A percentile compares a stretch with the other conserved stretches of the same genome.
Conservation (phyloP, 2,797 vertebrate genomes). For the Muscicapa striata region DNA sequence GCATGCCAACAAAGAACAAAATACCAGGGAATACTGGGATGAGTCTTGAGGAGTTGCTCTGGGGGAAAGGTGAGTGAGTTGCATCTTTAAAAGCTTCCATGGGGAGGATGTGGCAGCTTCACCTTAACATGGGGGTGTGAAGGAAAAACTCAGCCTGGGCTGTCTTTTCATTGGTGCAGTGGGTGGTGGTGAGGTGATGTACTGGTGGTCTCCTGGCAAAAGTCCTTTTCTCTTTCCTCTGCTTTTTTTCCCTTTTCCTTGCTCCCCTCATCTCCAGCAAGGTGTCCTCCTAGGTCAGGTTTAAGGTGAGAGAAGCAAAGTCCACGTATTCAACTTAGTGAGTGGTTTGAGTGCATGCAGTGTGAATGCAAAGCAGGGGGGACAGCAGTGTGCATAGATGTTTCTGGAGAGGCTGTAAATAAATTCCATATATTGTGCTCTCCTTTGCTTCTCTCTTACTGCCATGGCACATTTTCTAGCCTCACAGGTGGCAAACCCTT, state of each 20-base stretch:
- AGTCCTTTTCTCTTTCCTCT: not conserved
- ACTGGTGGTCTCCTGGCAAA: not conserved
- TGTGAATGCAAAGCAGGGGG: not conserved
- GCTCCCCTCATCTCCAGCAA: not conserved
- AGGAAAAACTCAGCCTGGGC: not conserved
- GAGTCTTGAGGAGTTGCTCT: not conserved
- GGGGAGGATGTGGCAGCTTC: not conserved
- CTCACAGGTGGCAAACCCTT: not conserved
- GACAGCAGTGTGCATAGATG: not conserved
- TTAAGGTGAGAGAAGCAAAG: not conserved
- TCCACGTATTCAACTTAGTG: not conserved
- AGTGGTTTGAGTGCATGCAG: not conserved
- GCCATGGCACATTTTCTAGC: not conserved
- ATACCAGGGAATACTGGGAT: not conserved
- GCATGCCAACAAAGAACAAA: not conserved
- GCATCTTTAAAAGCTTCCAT: not conserved
- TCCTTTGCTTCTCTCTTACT: not conserved
- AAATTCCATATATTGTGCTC: not conserved
- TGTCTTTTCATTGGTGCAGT: not conserved
- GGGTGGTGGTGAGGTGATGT: rapidly evolving
- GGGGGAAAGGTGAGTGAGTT: not conserved
- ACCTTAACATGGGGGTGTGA: rapidly evolving
- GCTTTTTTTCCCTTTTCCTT: rapidly evolving
- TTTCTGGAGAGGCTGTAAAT: not conserved
- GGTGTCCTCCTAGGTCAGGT: not conserved